Conservation (phyloP, 2,113 vertebrate species). For the Machaerirhynchus nigripectus region DNA sequence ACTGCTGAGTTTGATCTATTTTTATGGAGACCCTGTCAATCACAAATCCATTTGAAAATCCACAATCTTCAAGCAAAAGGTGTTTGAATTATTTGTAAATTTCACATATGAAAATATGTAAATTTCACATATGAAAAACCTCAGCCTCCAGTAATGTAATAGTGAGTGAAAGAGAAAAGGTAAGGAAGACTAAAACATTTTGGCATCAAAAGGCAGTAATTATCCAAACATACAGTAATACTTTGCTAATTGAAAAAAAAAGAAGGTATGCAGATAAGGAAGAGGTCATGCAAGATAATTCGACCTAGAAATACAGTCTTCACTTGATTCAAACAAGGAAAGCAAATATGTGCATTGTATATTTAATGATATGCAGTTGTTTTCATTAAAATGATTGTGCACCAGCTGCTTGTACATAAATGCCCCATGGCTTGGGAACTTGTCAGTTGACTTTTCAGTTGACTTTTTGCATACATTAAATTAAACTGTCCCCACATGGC, state of each 20-base stretch:
- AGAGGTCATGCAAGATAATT: background rate
- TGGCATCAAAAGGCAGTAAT: background rate
- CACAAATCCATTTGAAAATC: background rate
- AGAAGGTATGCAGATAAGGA: background rate
- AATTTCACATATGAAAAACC: background rate
- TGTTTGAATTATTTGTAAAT: background rate
- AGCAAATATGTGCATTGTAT: background rate
- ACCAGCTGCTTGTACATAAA: background rate
- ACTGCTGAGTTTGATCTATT: background rate
- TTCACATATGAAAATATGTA: background rate
- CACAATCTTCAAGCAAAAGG: background rate
- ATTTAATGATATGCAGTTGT: background rate
- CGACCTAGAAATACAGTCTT: background rate
- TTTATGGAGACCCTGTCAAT: background rate
- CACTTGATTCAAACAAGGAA: background rate
- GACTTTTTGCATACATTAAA: background rate
- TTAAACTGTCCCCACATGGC: background rate
- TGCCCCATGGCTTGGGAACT: background rate
- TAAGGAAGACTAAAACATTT: background rate
- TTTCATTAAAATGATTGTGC: background rate
- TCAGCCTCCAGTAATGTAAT: background rate
- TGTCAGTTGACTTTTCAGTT: background rate
- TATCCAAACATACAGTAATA: background rate
- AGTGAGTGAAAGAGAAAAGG: background rate
- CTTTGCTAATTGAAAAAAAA: background rate